Conservation (phyloP, 2,888 invertebrate genomes). For the Bembecia ichneumoniformis region DNA sequence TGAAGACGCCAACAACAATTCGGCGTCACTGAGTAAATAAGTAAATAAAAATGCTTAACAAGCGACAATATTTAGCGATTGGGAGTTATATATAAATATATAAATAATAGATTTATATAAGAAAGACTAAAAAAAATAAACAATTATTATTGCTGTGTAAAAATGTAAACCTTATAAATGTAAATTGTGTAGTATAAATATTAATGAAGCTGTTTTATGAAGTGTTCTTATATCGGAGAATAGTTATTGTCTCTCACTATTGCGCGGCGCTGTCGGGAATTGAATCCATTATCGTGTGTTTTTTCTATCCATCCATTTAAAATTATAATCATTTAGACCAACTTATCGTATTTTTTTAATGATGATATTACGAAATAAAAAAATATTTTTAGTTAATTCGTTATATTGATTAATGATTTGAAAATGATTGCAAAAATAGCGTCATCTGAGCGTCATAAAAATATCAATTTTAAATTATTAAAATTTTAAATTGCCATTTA, state of each 20-base stretch:
- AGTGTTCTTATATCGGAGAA: constrained; percentile 68
- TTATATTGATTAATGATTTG: no score
- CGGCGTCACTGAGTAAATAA: constrained; percentile 11
- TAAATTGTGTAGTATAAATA: constrained; percentile 68
- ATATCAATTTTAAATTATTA: no score
- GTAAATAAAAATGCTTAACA: constrained; percentile 46
- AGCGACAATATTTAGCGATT: constrained; percentile 71
- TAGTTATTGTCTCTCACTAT: constrained; percentile 33
- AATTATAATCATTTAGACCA: no score
- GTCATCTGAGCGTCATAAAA: no score
- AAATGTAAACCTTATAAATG: constrained; percentile 67
- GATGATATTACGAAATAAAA: no score
- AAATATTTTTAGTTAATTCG: no score
- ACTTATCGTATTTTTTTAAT: no score
- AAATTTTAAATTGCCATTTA: no score
- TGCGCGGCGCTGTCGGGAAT: constrained; percentile 5
- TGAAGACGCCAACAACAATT: constrained; percentile 13
- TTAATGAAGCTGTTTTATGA: constrained; percentile 63
- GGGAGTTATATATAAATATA: constrained; percentile 43
- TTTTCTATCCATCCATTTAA: no score
- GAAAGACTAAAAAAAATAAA: constrained; percentile 53
- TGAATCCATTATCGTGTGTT: neutral
- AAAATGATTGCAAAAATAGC: no score
- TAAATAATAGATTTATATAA: constrained; percentile 42
- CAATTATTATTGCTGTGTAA: constrained; percentile 70